Evolutionary conservation across 2,113 vertebrate species (phyloP).

Genomic region (Pelusios castaneus): DNA sequence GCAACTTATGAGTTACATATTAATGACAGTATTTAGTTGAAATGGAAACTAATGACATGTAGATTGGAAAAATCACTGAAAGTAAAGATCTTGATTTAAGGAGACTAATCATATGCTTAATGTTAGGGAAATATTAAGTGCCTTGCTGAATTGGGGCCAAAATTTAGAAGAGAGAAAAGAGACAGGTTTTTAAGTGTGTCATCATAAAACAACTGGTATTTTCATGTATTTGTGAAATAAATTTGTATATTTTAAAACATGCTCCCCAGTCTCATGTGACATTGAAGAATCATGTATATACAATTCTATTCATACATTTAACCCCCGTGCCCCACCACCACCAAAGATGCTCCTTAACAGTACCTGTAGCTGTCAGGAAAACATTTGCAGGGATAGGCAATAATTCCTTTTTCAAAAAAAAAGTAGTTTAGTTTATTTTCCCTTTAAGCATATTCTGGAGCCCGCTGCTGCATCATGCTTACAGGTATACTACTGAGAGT

Average conservation of each 20-base stretch:
- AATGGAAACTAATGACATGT: not conserved
- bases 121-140: not conserved
- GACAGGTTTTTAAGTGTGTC: not conserved
- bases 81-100: not conserved
- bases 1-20: not conserved
- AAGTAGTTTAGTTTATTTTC: not conserved
- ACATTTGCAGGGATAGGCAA: not conserved
- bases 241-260: rapidly evolving
- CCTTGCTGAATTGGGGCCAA: not conserved
- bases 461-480: rapidly evolving
- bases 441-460: not conserved
- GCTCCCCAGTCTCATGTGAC: not conserved
- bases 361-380: not conserved
- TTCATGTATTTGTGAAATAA: constrained; percentile 21
- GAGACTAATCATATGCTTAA: not conserved
- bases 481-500: not conserved
- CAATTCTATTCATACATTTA: not conserved
- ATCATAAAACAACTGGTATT: not conserved
- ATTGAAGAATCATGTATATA: not conserved
- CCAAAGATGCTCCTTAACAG: not conserved
- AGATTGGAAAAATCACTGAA: not conserved
- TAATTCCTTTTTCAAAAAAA: not conserved
- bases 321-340: not conserved
- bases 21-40: not conserved
- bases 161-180: not conserved